Conservation (phyloP, 1,140 invertebrate genomes). For the Zaprionus nigranus region DNA sequence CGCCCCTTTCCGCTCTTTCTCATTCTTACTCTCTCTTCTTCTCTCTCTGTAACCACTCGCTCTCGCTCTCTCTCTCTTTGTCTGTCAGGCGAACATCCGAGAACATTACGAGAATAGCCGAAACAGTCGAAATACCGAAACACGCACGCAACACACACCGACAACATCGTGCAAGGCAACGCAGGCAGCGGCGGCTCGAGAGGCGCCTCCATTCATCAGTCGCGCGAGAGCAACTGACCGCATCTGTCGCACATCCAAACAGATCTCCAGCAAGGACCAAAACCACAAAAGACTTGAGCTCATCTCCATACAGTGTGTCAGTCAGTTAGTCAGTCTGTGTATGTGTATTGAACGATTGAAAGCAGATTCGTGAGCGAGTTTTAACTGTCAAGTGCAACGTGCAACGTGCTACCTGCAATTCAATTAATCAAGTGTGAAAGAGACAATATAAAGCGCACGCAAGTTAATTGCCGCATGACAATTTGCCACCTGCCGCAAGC, state of each 20-base stretch:
- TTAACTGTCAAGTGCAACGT: slow-evolving; percentile 17
- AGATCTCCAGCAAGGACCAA: not conserved
- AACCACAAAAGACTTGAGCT: not conserved
- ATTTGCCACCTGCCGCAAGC: not conserved
- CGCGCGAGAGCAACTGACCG: slow-evolving; percentile 69
- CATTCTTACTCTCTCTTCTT: not conserved
- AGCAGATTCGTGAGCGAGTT: slow-evolving; percentile 16
- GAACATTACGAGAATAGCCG: slow-evolving; percentile 27
- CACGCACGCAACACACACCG: slow-evolving; percentile 8
- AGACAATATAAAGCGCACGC: not conserved
- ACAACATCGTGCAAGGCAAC: slow-evolving; percentile 9
- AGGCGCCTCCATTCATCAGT: slow-evolving; percentile 48
- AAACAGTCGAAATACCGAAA: slow-evolving; percentile 16
- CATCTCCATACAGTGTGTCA: not conserved
- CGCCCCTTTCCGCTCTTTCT: not conserved
- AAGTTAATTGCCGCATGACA: not conserved
- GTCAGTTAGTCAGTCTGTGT: not conserved
- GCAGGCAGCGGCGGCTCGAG: slow-evolving; percentile 14
- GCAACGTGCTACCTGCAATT: not conserved
- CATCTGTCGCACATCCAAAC: slow-evolving; percentile 40
- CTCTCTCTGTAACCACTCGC: not conserved
- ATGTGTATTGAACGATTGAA: not conserved
- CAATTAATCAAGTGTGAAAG: slow-evolving; percentile 26
- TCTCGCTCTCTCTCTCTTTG: not conserved
- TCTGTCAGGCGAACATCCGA: slow-evolving; percentile 36